phyloP scores from a whole-genome alignment of 1,140 invertebrate species.

The Drosophila athabasca region DNA sequence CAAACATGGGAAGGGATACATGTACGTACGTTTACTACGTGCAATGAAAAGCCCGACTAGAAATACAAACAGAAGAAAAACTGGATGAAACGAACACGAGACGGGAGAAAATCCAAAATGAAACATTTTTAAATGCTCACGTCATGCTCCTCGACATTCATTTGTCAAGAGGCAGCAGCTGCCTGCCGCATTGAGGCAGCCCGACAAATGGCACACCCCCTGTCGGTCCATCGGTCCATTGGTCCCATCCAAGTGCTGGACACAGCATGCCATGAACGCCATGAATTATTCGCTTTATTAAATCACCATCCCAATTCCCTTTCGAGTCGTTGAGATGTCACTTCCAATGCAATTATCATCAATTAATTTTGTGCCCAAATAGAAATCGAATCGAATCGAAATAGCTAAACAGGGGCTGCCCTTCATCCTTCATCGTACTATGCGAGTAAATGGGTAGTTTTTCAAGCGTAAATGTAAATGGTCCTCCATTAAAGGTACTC shows the following conservation, averaged over 20 bases:
- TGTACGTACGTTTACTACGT: conserved; percentile 3
- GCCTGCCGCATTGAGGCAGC: too few species aligned
- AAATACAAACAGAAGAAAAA: conserved; percentile 32
- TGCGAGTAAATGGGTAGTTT: neutral
- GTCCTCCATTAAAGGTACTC: neutral
- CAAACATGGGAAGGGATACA: too few species aligned
- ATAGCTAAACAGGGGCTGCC: neutral
- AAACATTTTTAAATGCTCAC: conserved; percentile 67
- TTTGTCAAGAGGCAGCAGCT: conserved; percentile 74
- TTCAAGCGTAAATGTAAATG: conserved; percentile 22
- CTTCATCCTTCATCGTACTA: conserved; percentile 2
- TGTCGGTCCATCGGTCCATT: too few species aligned
- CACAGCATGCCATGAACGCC: conserved; percentile 53
- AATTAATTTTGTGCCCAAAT: conserved; percentile 1
- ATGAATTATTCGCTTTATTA: conserved; percentile 74
- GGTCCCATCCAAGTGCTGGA: conserved; percentile 1
- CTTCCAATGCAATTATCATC: conserved; percentile 51
- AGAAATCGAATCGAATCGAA: neutral
- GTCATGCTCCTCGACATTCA: conserved; percentile 73
- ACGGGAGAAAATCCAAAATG: neutral
- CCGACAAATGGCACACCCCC: too few species aligned
- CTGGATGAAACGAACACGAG: conserved; percentile 12
- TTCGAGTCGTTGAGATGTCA: conserved; percentile 30
- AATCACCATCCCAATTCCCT: conserved; percentile 54
- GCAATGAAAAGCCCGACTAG: conserved; percentile 33